Evolutionary conservation across 2,797 vertebrate genomes (phyloP).

Genomic region (Kryptolebias ocellatus): DNA sequence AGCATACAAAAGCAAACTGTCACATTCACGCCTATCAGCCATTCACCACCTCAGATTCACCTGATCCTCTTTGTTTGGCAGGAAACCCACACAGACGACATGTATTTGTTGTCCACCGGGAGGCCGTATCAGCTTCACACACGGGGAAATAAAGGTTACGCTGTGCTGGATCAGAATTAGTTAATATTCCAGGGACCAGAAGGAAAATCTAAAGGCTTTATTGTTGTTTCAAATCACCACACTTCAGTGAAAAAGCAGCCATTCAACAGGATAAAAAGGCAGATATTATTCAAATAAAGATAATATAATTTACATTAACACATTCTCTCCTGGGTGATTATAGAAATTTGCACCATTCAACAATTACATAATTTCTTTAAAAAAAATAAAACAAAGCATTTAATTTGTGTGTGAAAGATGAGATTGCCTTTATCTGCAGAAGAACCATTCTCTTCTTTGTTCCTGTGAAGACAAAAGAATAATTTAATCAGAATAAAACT

Average conservation of each 20-base stretch:
- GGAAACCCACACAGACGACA: slow-evolving; percentile 4
- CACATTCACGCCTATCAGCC: slow-evolving; percentile 13
- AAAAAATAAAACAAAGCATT: not conserved
- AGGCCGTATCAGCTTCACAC: not conserved
- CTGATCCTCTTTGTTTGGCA: not conserved
- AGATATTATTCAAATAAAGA: slow-evolving; percentile 6
- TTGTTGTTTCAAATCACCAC: slow-evolving; percentile 5
- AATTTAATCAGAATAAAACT: too few relatives aligned
- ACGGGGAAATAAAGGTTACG: not conserved
- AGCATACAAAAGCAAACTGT: not conserved
- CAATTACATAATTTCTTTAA: not conserved
- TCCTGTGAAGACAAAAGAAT: too few relatives aligned
- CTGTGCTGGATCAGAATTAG: not conserved
- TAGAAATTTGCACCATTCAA: not conserved
- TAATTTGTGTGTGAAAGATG: too few relatives aligned
- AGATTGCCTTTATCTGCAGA: too few relatives aligned
- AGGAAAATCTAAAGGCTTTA: slow-evolving; percentile 6
- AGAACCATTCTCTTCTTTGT: too few relatives aligned
- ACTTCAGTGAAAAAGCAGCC: not conserved
- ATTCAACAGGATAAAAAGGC: not conserved
- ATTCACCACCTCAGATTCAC: not conserved
- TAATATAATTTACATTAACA: not conserved
- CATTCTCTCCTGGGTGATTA: not conserved
- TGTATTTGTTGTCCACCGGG: not conserved
- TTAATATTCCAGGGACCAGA: not conserved